Percentiles rank a stretch among this genome's conserved stretches.
Evolutionary conservation across 1,140 invertebrate genomes (phyloP).

Genomic region (Ooceraea biroi): DNA sequence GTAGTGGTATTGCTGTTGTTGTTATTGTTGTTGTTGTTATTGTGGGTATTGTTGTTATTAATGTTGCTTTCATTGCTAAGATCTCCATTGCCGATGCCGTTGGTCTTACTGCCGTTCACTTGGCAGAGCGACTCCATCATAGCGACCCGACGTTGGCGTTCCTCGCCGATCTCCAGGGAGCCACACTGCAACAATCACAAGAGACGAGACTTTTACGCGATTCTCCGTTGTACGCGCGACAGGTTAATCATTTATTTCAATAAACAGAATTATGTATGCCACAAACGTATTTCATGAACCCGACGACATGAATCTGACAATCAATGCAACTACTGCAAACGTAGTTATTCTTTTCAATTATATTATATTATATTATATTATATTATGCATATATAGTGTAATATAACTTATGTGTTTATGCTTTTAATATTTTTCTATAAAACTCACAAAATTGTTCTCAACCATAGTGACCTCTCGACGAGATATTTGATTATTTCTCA

Average conservation of each 20-base stretch:
- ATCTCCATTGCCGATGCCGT: constrained; percentile 65
- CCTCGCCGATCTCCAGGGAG: constrained; percentile 83
- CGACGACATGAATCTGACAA: too few relatives aligned
- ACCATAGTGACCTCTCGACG: neutral
- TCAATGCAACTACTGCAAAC: too few relatives aligned
- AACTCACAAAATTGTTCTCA: neutral
- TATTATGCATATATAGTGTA: too few relatives aligned
- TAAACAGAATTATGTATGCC: neutral
- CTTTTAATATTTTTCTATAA: neutral
- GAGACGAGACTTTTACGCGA: constrained; percentile 14
- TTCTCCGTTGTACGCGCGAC: constrained; percentile 22
- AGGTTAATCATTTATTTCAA: neutral
- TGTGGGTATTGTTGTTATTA: constrained; percentile 67
- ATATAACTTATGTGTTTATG: neutral
- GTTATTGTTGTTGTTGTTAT: constrained; percentile 66
- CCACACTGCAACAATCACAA: constrained; percentile 83
- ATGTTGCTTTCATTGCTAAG: constrained; percentile 53
- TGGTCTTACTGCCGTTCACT: constrained; percentile 74
- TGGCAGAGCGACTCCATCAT: constrained; percentile 85
- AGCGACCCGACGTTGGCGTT: constrained; percentile 81
- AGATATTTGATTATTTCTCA: neutral
- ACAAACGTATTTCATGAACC: neutral
- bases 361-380: too few relatives aligned
- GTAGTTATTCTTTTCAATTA: too few relatives aligned
- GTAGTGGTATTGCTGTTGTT: constrained; percentile 62